phyloP scores from a whole-genome alignment of 30 jellyfish, hydroid and myxozoan species.

The Turritopsis dohrnii region DNA sequence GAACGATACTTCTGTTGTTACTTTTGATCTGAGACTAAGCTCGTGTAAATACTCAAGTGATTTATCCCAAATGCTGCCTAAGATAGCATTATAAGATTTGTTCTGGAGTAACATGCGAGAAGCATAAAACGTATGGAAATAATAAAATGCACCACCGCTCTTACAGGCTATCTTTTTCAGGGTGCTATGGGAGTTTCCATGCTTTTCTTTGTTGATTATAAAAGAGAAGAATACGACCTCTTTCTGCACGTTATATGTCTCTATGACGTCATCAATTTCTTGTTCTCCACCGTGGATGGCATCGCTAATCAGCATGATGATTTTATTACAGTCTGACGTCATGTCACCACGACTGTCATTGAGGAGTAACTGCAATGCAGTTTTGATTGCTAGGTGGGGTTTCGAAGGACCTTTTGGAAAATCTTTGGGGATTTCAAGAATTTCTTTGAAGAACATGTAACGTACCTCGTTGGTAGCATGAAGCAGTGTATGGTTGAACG shows the following conservation, averaged over 20 bases:
- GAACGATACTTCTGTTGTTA: background rate
- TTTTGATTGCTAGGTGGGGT: background rate
- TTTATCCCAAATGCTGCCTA: background rate
- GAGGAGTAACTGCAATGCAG: background rate
- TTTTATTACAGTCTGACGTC: background rate
- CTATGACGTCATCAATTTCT: background rate
- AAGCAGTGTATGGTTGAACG: background rate
- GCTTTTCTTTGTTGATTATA: background rate
- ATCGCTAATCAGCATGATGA: background rate
- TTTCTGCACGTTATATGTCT: background rate
- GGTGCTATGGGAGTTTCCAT: background rate
- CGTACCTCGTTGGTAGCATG: background rate
- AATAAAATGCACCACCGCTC: background rate
- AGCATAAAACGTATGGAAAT: too few relatives aligned
- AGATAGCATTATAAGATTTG: background rate
- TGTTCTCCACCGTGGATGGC: conserved; percentile 1
- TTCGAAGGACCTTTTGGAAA: background rate
- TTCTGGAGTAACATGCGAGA: background rate
- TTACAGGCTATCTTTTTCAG: background rate
- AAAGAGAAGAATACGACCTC: background rate
- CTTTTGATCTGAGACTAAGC: background rate
- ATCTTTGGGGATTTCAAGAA: background rate
- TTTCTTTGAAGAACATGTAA: background rate
- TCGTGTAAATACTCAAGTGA: background rate
- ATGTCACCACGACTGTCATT: background rate